phyloP scores from a whole-genome alignment of 2,888 invertebrate species.

The Microdon myrmicae region DNA sequence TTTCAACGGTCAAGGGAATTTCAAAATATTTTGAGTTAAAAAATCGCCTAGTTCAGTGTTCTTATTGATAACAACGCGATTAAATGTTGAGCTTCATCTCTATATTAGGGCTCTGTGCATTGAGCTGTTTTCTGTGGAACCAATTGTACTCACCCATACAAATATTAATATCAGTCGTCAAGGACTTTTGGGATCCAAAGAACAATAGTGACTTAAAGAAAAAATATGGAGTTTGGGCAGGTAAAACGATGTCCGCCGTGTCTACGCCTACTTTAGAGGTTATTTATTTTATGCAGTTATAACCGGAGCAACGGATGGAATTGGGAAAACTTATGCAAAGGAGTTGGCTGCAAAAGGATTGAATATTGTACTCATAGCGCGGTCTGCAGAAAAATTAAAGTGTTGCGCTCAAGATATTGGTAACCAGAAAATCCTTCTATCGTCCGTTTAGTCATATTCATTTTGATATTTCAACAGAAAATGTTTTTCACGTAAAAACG shows the following conservation, averaged over 20 bases:
- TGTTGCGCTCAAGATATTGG: slow-evolving; percentile 78
- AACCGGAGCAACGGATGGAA: slow-evolving; percentile 90
- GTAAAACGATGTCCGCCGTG: slow-evolving; percentile 68
- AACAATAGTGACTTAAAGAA: slow-evolving; percentile 71
- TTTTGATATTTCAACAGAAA: slow-evolving; percentile 63
- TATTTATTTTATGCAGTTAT: slow-evolving; percentile 71
- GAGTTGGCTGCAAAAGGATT: slow-evolving; percentile 80
- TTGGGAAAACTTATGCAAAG: slow-evolving; percentile 85
- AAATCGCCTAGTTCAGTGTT: no score
- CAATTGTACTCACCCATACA: slow-evolving; percentile 72
- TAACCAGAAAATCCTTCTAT: slow-evolving; percentile 60
- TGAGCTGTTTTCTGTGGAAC: slow-evolving; percentile 69
- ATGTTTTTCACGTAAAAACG: slow-evolving; percentile 72
- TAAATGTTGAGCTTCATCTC: slow-evolving; percentile 65
- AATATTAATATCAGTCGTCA: slow-evolving; percentile 69
- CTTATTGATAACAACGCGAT: no score
- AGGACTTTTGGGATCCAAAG: slow-evolving; percentile 70
- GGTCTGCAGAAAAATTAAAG: slow-evolving; percentile 76
- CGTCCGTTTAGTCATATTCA: background rate
- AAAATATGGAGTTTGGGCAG: slow-evolving; percentile 85
- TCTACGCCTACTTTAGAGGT: background rate
- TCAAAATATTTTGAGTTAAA: no score
- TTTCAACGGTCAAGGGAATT: no score
- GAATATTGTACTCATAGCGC: slow-evolving; percentile 82
- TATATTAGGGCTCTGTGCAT: slow-evolving; percentile 69